Base-by-base conservation (phyloP, 2,888 invertebrate species). In the Drosophila mimica region DNA sequence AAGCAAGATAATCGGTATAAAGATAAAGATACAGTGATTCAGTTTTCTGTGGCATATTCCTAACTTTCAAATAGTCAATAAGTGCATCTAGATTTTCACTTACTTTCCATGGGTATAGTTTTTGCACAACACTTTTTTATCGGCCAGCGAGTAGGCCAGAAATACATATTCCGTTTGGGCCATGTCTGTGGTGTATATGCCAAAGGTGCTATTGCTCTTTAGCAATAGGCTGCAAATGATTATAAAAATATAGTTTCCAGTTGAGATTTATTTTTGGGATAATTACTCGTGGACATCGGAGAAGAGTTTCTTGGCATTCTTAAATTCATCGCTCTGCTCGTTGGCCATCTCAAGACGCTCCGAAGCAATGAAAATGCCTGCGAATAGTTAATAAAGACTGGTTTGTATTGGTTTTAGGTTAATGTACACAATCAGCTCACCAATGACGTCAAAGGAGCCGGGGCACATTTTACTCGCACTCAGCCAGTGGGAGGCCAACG, bases 401-500 rank as follows among this genome's bases (percentile, higher is more conserved):
- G 5, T 20, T 6, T 5, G 30, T n/a, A 20, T 28, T 60, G 6
- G 13, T n/a, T 28, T 17, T 20, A 15, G 13, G 60, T 30, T 28
- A 17, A 38, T 8, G 28, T 4, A 11, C 49, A 33, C 8, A 31
- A 9, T n/a, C 30, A 68, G 67, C 83, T 56, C 76, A 93, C 96
- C 98, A 91, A 97, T 94, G 56, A 98, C 96, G 93, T 95, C 95
- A 94, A 98, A 95, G 53, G 98, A 98, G 49, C 98, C 98, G 38
- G 98, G 97, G 73, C 98, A 94, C 98, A 98, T 98, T 93, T 97
- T 95, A 3, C 96, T 96, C 1, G 97, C 97, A 94, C 97, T 96
- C 92, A 96, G 95, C 48, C 97, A 97, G 94, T 98, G 97, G 90
- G 97, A 84, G 4, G 92, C 88, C 62, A 92, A 63, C 1, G 91